Conservation (phyloP, 2,113 vertebrate genomes). For the Callorhinus ursinus region DNA sequence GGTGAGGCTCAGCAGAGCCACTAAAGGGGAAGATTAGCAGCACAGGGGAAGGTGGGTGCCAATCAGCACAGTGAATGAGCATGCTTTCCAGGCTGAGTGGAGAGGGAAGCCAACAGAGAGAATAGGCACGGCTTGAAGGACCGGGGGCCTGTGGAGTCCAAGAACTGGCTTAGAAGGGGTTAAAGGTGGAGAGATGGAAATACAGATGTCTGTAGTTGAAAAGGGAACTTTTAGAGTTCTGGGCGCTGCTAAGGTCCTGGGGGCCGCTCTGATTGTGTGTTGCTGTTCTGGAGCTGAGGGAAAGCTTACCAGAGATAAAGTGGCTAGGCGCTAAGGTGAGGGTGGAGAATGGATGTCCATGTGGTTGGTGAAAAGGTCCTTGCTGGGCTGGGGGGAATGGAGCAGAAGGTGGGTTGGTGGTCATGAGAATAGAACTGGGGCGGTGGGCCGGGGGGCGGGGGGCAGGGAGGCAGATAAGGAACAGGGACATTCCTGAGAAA, state of each 20-base stretch:
- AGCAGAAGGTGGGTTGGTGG: background rate
- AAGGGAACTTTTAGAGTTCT: background rate
- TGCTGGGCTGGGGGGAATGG: background rate
- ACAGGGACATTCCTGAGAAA: background rate
- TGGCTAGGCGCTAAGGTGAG: rapidly evolving
- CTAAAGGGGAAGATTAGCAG: background rate
- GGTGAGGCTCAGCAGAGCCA: background rate
- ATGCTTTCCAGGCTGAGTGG: background rate
- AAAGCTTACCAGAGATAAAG: background rate
- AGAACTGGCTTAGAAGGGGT: background rate
- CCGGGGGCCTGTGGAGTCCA: no score
- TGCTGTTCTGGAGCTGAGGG: background rate
- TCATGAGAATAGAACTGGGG: background rate
- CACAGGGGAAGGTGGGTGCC: rapidly evolving
- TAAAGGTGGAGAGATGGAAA: background rate
- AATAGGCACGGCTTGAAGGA: background rate
- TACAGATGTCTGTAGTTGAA: background rate
- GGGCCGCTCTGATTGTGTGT: rapidly evolving
- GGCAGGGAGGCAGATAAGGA: rapidly evolving
- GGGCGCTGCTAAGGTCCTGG: background rate
- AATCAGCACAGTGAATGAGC: rapidly evolving
- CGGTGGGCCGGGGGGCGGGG: no score
- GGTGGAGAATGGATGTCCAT: rapidly evolving
- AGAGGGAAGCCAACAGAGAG: background rate
- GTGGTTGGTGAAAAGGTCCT: rapidly evolving